Conservation (phyloP, 2,888 invertebrate species). For the Timandra comae region DNA sequence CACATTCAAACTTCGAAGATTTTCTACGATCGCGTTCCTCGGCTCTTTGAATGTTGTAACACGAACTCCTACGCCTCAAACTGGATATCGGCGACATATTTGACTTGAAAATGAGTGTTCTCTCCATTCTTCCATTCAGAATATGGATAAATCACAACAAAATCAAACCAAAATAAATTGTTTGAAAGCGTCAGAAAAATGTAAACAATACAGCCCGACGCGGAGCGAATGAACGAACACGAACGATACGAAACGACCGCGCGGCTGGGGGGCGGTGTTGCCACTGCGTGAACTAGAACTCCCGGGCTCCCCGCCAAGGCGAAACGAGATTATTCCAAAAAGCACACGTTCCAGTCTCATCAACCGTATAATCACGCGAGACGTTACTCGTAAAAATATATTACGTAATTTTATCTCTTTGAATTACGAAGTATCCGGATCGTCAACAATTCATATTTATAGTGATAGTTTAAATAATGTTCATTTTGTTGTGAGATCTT, state of each 20-base stretch:
- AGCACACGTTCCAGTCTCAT: conserved; percentile 30
- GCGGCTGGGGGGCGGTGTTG: conserved; percentile 60
- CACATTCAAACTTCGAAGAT: conserved; percentile 72
- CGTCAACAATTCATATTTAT: no score
- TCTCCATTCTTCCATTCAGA: conserved; percentile 72
- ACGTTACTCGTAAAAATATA: conserved; percentile 25
- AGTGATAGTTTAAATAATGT: no score
- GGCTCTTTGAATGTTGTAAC: conserved; percentile 73
- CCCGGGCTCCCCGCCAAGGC: conserved; percentile 35
- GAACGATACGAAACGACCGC: conserved; percentile 53
- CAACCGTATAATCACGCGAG: conserved; percentile 36
- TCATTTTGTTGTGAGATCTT: no score
- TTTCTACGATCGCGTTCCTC: conserved; percentile 73
- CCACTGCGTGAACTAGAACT: conserved; percentile 55
- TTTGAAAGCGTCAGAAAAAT: conserved; percentile 55
- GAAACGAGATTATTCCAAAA: conserved; percentile 34
- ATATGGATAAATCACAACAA: conserved; percentile 28
- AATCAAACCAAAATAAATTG: conserved; percentile 32
- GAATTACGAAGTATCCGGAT: conserved; percentile 7
- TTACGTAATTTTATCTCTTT: conserved; percentile 32
- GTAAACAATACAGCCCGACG: conserved; percentile 62
- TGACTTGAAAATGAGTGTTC: conserved; percentile 66
- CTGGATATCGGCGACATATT: conserved; percentile 72
- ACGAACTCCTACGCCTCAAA: conserved; percentile 71
- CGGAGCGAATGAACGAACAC: conserved; percentile 29